Base-by-base conservation (phyloP, 1,140 invertebrate species). In the Lepidurus arcticus region DNA sequence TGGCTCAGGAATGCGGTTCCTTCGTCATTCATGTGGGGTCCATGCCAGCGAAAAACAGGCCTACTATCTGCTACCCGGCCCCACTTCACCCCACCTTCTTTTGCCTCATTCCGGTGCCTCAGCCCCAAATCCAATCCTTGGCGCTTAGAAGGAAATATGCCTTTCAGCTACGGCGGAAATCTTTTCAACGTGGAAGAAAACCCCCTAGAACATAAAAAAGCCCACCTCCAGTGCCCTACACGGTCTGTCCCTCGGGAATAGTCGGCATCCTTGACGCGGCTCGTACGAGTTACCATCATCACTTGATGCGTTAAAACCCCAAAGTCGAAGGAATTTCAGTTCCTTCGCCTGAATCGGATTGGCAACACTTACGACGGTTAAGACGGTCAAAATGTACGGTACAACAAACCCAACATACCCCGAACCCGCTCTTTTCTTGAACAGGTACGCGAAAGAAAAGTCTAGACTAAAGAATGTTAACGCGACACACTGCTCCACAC, bases 21-120 rank as follows among this genome's bases (percentile, higher is more conserved):
- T 65, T 65, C 53, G 53, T 65, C 53, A 65, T 65, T 65, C 53
- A 65, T 65, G 53, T 65, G 53, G 53, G 53, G 53, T 65, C 53
- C 53, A 21, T 65, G 53, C 53, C 53, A 65, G 53, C 53, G 53
- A 65, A 65, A 65, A 65, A 21, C 53, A 65, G 53, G 53, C 53
- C 53, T 65, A 65, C 53, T 9, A 65, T 65, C 53, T 16, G 16
- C 8, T 65, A 21, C 53, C 53, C 53, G n/a, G 16, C 53, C 16
- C 53, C 13, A 5, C 53, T 47, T 10, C 53, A 13, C 16, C 53
- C 13, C 8, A 47, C 45, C 45, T 47, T 7, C 45, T 47, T 47
- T 1, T 47, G 45, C 53, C 53, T 65, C 53, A 65, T 65, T 65
- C 53, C 21, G 34, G 0, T 34, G 34, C 34, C 53, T 13, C 53